Conservation (phyloP, 2,797 vertebrate species). For the Anniella stebbinsi region DNA sequence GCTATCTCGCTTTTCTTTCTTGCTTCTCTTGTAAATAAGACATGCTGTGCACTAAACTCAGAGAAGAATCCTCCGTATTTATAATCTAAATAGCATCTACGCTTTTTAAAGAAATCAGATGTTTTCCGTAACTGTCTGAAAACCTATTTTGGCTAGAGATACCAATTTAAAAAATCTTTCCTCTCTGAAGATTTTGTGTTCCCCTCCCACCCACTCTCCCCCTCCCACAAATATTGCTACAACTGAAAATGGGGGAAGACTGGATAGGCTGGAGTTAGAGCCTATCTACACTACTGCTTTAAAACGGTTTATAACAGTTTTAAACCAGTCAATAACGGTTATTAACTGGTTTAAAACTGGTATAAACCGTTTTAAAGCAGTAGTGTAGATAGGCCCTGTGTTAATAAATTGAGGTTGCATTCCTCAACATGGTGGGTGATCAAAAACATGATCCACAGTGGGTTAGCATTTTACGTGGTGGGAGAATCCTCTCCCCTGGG, state of each 20-base stretch:
- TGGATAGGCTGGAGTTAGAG: background rate
- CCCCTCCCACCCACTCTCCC: background rate
- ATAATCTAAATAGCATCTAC: slow-evolving; percentile 32
- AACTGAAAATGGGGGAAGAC: background rate
- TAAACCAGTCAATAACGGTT: too few relatives aligned
- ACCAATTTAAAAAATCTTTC: background rate
- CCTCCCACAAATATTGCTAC: background rate
- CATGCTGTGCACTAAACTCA: slow-evolving; percentile 54
- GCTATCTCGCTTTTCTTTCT: slow-evolving; percentile 51
- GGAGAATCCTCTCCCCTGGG: too few relatives aligned
- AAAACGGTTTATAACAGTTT: too few relatives aligned
- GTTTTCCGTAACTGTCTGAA: background rate
- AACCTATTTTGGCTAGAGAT: slow-evolving; percentile 16
- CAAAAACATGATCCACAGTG: too few relatives aligned
- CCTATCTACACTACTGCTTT: too few relatives aligned
- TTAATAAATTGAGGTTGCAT: background rate
- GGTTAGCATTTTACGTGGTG: too few relatives aligned
- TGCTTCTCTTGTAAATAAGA: slow-evolving; percentile 72
- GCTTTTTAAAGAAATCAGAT: slow-evolving; percentile 29
- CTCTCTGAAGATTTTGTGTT: background rate
- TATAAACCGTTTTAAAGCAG: too few relatives aligned
- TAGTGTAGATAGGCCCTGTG: too few relatives aligned
- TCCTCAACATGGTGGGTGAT: background rate
- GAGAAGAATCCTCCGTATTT: slow-evolving; percentile 45
- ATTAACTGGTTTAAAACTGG: too few relatives aligned